A percentile compares a stretch with the other conserved stretches of the same genome.
Conservation (phyloP, 2,113 vertebrate genomes). For the Thunnus thynnus region DNA sequence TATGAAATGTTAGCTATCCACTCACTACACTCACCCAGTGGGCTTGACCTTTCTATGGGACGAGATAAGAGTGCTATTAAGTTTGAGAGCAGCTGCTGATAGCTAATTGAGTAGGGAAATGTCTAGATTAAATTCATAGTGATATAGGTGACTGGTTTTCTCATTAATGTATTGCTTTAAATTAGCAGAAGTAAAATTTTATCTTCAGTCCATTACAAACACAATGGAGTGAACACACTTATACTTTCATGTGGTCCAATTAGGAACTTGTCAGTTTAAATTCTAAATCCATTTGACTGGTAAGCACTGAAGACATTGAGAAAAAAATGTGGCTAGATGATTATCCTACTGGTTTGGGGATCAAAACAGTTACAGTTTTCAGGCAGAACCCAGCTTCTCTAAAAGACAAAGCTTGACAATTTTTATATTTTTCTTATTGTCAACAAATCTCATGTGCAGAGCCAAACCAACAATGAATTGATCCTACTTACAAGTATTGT, state of each 20-base stretch:
- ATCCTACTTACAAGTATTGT: too few species aligned
- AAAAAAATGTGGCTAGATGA: not conserved
- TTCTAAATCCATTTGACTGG: not conserved
- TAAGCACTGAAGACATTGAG: not conserved
- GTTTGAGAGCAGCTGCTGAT: constrained; percentile 61
- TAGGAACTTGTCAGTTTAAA: not conserved
- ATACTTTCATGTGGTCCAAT: not conserved
- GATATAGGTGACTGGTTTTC: constrained; percentile 12
- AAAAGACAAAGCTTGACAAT: too few species aligned
- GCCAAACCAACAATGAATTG: too few species aligned
- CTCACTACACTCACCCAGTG: constrained; percentile 48
- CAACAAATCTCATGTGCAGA: too few species aligned
- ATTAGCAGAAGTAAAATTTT: constrained; percentile 15
- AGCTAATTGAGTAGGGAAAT: constrained; percentile 61
- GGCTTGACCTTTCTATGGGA: constrained; percentile 68
- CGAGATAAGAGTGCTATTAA: constrained; percentile 64
- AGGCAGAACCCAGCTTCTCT: not conserved
- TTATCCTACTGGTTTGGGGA: not conserved
- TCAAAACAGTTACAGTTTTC: not conserved
- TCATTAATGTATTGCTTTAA: constrained; percentile 47
- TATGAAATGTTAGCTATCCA: constrained; percentile 52
- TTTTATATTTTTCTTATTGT: too few species aligned
- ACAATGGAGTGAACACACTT: not conserved
- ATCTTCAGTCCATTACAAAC: not conserved
- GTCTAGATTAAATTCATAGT: constrained; percentile 41